phyloP scores from a whole-genome alignment of 2,113 vertebrate species.

The Hucho hucho region DNA sequence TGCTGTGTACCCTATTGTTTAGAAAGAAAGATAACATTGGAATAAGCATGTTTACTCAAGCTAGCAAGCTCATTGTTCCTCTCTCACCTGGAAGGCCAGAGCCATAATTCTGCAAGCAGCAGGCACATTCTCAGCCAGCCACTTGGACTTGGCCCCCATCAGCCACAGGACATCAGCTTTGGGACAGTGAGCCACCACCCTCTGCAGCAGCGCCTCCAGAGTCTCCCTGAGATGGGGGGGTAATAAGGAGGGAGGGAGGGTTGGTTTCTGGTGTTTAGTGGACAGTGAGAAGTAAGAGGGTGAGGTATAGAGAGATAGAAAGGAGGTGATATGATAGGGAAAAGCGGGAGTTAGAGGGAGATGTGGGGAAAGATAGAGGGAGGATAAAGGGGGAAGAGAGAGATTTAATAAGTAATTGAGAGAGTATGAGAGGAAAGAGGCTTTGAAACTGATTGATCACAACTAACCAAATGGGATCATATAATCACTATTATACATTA shows the following conservation, averaged over 20 bases:
- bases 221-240: slow-evolving; percentile 80
- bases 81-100: slow-evolving; percentile 92
- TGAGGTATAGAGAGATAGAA: background rate
- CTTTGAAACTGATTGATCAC: too few species aligned
- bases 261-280: background rate
- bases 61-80: too few species aligned
- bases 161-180: slow-evolving; percentile 98
- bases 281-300: background rate
- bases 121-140: slow-evolving; percentile 94
- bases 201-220: slow-evolving; percentile 91
- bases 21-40: too few species aligned
- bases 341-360: too few species aligned
- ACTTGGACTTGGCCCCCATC: slow-evolving; percentile 98
- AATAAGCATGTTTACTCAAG: too few species aligned
- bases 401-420: too few species aligned
- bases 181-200: slow-evolving; percentile 96
- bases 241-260: background rate
- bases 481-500: background rate
- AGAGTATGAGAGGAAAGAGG: too few species aligned
- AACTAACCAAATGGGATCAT: background rate
- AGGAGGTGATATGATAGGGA: too few species aligned
- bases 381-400: too few species aligned
- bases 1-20: too few species aligned
- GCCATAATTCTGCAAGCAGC: slow-evolving; percentile 96
- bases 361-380: too few species aligned